Evolutionary conservation across 1,140 invertebrate genomes (phyloP), one percentile per base, ranked within the genome.

Genomic region (Helicoverpa zea): DNA sequence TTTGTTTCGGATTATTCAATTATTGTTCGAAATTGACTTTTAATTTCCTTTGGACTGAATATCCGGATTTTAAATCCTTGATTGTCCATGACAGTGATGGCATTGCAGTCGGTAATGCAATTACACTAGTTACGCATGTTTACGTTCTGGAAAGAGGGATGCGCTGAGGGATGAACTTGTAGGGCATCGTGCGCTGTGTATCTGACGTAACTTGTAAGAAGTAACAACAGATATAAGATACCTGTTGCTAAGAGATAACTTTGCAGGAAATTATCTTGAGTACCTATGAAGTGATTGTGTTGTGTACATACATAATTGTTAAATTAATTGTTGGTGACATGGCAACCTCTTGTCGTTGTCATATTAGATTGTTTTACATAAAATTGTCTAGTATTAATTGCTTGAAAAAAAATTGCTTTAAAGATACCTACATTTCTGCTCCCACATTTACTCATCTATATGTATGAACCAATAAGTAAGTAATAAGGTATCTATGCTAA

Each of bases 31-130:
- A 59, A 75, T 75, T 49, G 58, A 18, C 59, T 61, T 75, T 58
- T 59, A 59, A 30, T 75, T 51, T 63, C 18, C 47, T 66, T 77
- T 30, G 13, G 18, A 52, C 14, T 43, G 29, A 54, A 29, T 77
- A 47, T 72, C 75, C 74, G 59, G 70, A 66, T 75, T 52, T 59
- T 47, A 18, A 80, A 64, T 64, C 51, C 47, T 54, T 30, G 72
- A 86, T 81, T 81, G 80, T 74, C 78, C 81, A 75, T 82, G 81
- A 64, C 81, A 83, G 72, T 85, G 82, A 83, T 52, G 80, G 68
- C 81, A 80, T 70, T 80, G 75, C 68, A 81, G 73, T 72, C 79
- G 49, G 58, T 90, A 90, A 88, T 90, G 83, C 75, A 87, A 90
- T 89, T 90, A 90, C 74, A 56, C 64, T 54, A 79, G 81, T 84